These are phyloP conservation scores for Sphyrna mokarran DNA, from an alignment of 2,113 vertebrate species.

Conservation along the genomic window DNA sequence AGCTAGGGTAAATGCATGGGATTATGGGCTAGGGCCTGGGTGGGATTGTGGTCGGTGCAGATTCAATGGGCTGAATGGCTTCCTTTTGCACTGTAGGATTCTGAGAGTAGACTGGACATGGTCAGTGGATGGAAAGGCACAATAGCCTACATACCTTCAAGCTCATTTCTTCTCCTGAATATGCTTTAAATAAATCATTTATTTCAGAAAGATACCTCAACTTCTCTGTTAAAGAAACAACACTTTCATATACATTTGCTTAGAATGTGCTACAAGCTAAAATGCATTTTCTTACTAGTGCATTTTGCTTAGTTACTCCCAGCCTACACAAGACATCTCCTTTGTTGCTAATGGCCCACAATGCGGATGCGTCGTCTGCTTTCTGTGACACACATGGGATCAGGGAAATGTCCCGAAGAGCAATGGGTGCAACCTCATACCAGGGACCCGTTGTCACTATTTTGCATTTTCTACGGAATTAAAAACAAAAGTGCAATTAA, in stretches of 20 bases:
- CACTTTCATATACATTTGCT: background rate
- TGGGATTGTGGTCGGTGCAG: too few relatives aligned
- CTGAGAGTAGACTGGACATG: background rate
- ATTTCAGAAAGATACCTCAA: background rate
- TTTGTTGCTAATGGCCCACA: conserved; percentile 93
- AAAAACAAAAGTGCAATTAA: conserved; percentile 33
- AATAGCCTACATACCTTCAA: background rate
- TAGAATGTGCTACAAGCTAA: background rate
- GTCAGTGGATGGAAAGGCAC: background rate
- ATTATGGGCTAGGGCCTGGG: too few relatives aligned
- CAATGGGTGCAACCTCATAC: conserved; percentile 82
- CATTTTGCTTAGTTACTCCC: conserved; percentile 71
- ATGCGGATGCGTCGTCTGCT: conserved; percentile 57
- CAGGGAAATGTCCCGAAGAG: conserved; percentile 80
- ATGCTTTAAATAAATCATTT: background rate
- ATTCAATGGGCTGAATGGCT: too few relatives aligned
- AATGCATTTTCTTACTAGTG: conserved; percentile 64
- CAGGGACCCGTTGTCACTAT: conserved; percentile 85
- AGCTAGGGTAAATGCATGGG: too few relatives aligned
- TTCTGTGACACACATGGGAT: conserved; percentile 57
- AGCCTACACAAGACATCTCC: conserved; percentile 91
- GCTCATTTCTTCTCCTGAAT: background rate
- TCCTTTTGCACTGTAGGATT: too few relatives aligned
- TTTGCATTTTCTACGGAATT: conserved; percentile 78
- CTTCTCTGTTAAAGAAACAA: background rate